These are phyloP conservation scores for Chesias legatella DNA, from an alignment of 2,888 invertebrate genomes.

Conservation along the genomic window DNA sequence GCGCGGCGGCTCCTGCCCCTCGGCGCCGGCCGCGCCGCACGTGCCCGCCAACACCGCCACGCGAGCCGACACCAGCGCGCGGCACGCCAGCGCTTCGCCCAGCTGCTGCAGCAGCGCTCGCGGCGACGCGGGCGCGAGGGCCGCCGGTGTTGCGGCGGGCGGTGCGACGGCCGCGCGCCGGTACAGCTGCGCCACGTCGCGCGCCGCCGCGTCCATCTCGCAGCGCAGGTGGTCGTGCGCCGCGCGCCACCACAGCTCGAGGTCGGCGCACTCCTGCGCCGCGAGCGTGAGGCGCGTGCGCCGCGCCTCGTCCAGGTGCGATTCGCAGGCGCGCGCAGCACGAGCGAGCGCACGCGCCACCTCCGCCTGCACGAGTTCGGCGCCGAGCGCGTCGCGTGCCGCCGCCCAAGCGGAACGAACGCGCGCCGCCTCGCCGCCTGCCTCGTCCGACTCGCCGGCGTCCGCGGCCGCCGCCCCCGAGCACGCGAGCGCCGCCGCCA, in stretches of 20 bases:
- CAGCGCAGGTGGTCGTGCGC: conserved; percentile 85
- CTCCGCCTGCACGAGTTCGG: conserved; percentile 88
- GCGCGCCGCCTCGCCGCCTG: conserved; percentile 81
- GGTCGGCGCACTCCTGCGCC: conserved; percentile 84
- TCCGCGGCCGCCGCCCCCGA: conserved; percentile 81
- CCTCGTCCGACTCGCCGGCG: conserved; percentile 67
- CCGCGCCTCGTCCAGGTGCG: conserved; percentile 77
- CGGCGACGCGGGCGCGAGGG: conserved; percentile 41
- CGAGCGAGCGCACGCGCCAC: conserved; percentile 86
- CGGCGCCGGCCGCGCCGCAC: conserved; percentile 54
- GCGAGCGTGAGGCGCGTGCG: conserved; percentile 81
- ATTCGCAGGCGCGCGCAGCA: conserved; percentile 85
- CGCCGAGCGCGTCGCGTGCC: conserved; percentile 87
- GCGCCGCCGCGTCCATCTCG: conserved; percentile 86
- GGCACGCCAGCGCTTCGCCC: conserved; percentile 48
- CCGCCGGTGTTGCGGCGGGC: conserved; percentile 57
- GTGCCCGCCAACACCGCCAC: conserved; percentile 84
- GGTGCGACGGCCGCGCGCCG: conserved; percentile 77
- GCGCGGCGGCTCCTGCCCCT: conserved; percentile 37
- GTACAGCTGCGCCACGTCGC: conserved; percentile 84
- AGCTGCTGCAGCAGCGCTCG: conserved; percentile 43
- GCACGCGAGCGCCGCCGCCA: conserved; percentile 82
- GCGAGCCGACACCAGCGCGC: conserved; percentile 85
- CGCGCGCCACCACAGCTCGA: conserved; percentile 88
- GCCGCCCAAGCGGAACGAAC: conserved; percentile 88